phyloP scores from a whole-genome alignment of 2,113 vertebrate species.

The Collichthys lucidus region DNA sequence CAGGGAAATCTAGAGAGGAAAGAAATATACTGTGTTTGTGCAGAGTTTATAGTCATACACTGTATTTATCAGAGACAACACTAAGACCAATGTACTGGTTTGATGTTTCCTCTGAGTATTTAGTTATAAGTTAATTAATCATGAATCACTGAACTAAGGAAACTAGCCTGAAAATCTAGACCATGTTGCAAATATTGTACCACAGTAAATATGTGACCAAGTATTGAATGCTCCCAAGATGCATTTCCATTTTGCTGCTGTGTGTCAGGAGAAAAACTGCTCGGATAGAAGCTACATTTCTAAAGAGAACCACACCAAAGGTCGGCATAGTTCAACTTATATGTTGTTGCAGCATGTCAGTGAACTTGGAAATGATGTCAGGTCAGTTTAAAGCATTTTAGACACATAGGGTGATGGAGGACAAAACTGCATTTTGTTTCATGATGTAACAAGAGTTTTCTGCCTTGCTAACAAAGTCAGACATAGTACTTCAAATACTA shows the following conservation, averaged over 20 bases:
- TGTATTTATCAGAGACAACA: not conserved
- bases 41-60: slow-evolving; percentile 2
- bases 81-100: not conserved
- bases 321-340: not conserved
- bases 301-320: not conserved
- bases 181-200: not conserved
- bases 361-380: not conserved
- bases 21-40: not conserved
- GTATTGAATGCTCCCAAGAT: not conserved
- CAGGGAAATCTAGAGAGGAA: not conserved
- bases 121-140: too few species aligned
- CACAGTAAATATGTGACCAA: not conserved
- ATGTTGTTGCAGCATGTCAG: not conserved
- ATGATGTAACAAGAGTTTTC: not conserved
- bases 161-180: not conserved
- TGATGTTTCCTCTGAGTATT: not conserved
- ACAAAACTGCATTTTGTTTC: not conserved
- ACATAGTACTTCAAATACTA: not conserved
- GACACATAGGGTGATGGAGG: not conserved
- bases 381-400: not conserved
- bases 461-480: not conserved
- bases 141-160: not conserved
- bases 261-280: not conserved
- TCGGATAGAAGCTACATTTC: not conserved
- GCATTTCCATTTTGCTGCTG: not conserved